Conservation (phyloP, 2,797 vertebrate species). For the Hozukius guyotensis region DNA sequence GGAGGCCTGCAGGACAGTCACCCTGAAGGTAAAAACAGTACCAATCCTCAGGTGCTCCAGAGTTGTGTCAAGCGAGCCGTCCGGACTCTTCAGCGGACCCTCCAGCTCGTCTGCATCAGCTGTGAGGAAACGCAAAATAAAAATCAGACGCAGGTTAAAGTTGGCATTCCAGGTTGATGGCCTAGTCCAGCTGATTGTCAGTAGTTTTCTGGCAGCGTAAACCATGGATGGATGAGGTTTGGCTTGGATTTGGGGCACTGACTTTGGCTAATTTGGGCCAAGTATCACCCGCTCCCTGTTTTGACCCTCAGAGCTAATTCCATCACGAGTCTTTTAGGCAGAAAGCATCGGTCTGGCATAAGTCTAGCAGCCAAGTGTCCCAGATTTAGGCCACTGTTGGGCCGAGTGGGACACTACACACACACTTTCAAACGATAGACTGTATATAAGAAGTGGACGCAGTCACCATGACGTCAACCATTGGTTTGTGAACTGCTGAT, state of each 20-base stretch:
- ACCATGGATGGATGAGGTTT: neutral
- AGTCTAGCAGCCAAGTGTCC: neutral
- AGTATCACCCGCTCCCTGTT: neutral
- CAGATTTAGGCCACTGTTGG: neutral
- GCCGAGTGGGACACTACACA: neutral
- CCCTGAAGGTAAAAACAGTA: slow-evolving; percentile 94
- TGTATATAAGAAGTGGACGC: no score
- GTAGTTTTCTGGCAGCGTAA: neutral
- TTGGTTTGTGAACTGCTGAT: no score
- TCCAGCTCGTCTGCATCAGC: slow-evolving; percentile 87
- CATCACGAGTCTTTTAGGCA: neutral
- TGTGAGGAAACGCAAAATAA: slow-evolving; percentile 22
- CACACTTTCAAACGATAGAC: neutral
- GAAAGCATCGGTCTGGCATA: neutral
- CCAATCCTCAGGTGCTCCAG: slow-evolving; percentile 92
- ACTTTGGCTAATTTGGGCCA: neutral
- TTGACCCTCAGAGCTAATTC: neutral
- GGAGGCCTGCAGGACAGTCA: slow-evolving; percentile 96
- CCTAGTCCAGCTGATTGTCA: neutral
- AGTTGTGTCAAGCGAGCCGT: slow-evolving; percentile 79
- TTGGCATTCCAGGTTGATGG: neutral
- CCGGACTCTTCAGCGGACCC: slow-evolving; percentile 83
- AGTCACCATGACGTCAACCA: no score
- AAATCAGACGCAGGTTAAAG: neutral
- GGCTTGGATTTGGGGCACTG: neutral